Conservation (phyloP, 1,140 invertebrate genomes). For the Tetramorium simillimum region DNA sequence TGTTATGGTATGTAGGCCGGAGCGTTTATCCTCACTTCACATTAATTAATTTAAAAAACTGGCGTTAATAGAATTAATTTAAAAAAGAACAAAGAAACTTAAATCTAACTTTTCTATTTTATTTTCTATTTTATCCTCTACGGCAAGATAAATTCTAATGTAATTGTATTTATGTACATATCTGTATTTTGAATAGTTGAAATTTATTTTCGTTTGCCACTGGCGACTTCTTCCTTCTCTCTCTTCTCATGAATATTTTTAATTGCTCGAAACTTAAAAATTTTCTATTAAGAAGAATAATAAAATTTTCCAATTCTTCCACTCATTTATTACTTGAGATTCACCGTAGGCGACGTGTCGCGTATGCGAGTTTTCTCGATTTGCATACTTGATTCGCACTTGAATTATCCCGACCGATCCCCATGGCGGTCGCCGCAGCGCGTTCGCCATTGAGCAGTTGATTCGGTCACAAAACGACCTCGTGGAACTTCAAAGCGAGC, state of each 20-base stretch:
- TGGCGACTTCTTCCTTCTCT: not conserved
- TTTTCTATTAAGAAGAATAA: not conserved
- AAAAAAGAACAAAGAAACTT: not conserved
- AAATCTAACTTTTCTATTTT: not conserved
- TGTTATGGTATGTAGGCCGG: too few species aligned
- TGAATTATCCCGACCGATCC: constrained; percentile 56
- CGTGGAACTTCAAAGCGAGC: not conserved
- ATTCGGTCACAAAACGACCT: not conserved
- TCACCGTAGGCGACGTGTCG: not conserved
- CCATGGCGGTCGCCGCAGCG: not conserved
- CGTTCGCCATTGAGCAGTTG: not conserved
- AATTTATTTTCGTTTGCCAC: not conserved
- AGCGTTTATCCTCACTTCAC: not conserved
- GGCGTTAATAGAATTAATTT: not conserved
- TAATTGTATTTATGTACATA: not conserved
- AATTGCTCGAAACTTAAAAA: not conserved
- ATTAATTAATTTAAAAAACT: not conserved
- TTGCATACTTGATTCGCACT: constrained; percentile 72
- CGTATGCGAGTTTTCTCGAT: constrained; percentile 36
- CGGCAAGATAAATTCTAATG: not conserved
- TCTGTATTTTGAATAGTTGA: not conserved
- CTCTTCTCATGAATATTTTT: not conserved
- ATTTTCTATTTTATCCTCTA: too few species aligned
- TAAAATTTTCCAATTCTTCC: not conserved
- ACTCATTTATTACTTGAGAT: not conserved